A percentile compares a stretch with the other conserved stretches of the same genome.
These are phyloP conservation scores for Lagocephalus sceleratus DNA, from an alignment of 2,797 vertebrate genomes.

Conservation along the genomic window DNA sequence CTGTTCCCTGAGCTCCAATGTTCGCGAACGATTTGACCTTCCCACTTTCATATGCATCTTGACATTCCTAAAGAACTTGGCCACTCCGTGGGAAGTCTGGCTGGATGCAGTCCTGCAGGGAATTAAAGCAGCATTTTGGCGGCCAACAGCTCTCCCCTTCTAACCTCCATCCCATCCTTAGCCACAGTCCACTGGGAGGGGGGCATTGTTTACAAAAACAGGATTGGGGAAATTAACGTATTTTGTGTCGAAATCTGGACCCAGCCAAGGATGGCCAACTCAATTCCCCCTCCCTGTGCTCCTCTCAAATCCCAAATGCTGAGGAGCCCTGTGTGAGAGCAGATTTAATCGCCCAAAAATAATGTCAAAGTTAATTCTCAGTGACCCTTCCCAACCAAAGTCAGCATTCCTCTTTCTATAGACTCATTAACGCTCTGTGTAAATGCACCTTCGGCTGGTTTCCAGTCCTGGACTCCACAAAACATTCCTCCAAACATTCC, in stretches of 20 bases:
- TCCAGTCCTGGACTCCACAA: constrained; percentile 37
- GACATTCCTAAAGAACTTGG: constrained; percentile 78
- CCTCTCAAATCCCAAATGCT: constrained; percentile 59
- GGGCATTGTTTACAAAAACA: constrained; percentile 72
- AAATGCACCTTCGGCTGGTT: constrained; percentile 58
- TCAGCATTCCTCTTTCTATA: constrained; percentile 37
- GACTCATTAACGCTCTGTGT: constrained; percentile 55
- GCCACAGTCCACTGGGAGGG: constrained; percentile 60
- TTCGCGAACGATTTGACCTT: constrained; percentile 75
- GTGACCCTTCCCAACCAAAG: constrained; percentile 53
- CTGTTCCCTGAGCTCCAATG: constrained; percentile 62
- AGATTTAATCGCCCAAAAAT: constrained; percentile 70
- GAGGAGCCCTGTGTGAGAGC: constrained; percentile 65
- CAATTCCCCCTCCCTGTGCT: constrained; percentile 19
- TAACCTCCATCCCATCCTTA: constrained; percentile 66
- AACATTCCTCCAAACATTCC: constrained; percentile 65
- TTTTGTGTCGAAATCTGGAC: constrained; percentile 71
- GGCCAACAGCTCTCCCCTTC: constrained; percentile 62
- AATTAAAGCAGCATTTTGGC: constrained; percentile 68
- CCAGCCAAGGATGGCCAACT: constrained; percentile 66
- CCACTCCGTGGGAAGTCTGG: constrained; percentile 78
- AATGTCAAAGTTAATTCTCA: constrained; percentile 68
- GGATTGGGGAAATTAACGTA: constrained; percentile 70
- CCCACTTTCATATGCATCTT: constrained; percentile 71
- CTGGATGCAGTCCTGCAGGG: constrained; percentile 69